A percentile compares a stretch with the other conserved stretches of the same genome.
Evolutionary conservation across 2,113 vertebrate species (phyloP).

Genomic region (Neogale vison): DNA sequence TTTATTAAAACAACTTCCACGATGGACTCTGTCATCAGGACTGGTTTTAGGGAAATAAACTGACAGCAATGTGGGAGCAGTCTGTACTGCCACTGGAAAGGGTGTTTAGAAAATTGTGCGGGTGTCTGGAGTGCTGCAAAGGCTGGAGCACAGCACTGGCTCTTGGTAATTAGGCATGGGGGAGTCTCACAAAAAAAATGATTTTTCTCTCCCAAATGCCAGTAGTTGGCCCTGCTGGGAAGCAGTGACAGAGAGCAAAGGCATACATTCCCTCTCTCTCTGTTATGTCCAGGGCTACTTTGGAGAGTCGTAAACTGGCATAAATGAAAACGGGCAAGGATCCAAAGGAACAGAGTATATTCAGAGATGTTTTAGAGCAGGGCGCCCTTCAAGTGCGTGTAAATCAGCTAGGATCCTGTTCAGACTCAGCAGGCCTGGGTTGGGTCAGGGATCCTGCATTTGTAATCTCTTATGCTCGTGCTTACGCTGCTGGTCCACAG

Average conservation of each 20-base stretch:
- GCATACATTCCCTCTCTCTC: neutral
- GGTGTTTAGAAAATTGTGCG: neutral
- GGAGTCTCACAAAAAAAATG: neutral
- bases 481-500: neutral
- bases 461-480: neutral
- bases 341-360: neutral
- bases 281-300: neutral
- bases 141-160: neutral
- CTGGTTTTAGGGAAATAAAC: neutral
- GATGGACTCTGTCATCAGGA: neutral
- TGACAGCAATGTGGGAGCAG: neutral
- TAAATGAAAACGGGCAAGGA: neutral
- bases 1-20: neutral
- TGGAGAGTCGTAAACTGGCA: neutral
- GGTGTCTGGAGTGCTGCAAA: neutral
- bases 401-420: neutral
- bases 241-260: neutral
- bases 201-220: neutral
- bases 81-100: neutral
- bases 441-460: neutral
- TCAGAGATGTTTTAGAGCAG: neutral
- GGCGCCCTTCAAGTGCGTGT: neutral
- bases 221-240: neutral
- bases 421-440: neutral
- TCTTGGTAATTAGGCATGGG: neutral